Base-by-base conservation (phyloP, 2,797 vertebrate species). In the Rhinoraja longicauda region DNA sequence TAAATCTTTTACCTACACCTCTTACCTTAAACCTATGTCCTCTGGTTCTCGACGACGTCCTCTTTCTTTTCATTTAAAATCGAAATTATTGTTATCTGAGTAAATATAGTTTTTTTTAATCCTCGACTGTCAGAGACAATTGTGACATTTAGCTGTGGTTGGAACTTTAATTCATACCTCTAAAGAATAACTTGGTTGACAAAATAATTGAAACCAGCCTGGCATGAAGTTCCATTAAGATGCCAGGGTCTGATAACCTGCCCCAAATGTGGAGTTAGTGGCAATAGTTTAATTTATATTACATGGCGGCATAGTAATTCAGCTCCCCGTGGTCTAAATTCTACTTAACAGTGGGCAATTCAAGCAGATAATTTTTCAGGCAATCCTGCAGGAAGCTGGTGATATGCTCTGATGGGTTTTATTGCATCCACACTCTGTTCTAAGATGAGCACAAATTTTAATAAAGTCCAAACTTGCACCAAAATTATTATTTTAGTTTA, bases 331-430 rank as follows among this genome's bases (percentile, higher is more conserved):
- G 32, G 62, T 90, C 36, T 90, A 90, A 32, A 70, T 39, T 64
- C 10, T 39, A 67, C 62, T 90, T 8, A 36, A 39, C 62, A 70
- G 86, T 90, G 17, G 32, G 32, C 64, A 90, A 90, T 26, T 90
- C 62, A 90, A 90, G n/a, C 86, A 39, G n/a, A 90, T 90, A 70
- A 36, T 90, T 67, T 90, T 64, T 90, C 64, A 90, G 32, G 32
- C 86, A 90, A 64, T 84, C 81, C 81, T 90, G 64, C 67, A 70
- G 32, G 64, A 90, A 70, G 70, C 21, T 4, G 62, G 36, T n/a
- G 86, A 90, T 70, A 67, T 90, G 86, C 86, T 90, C 62, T 36
- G 21, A 90, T 90, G 59, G 24, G 36, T 70, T 67, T 90, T 13
- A 67, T 90, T 67, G 36, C 39, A 70, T 36, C 2, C 86, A 17